A percentile compares a stretch with the other conserved stretches of the same genome.
Evolutionary conservation across 92 coral and sea anemone species (phyloP).

Genomic region (Zoanthus solanderi): DNA sequence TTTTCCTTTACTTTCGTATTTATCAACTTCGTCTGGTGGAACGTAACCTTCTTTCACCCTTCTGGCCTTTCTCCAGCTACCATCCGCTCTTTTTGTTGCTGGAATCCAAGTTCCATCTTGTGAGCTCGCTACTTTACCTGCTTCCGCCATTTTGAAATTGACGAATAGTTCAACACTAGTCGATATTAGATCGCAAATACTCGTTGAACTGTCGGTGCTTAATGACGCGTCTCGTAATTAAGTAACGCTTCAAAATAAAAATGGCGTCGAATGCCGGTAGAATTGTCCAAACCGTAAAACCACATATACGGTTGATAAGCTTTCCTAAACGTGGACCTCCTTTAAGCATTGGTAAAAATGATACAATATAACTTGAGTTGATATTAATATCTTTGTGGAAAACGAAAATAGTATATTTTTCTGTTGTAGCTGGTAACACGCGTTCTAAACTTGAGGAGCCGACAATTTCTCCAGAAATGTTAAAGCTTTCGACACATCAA

Average conservation of each 20-base stretch:
- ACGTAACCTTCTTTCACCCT: conserved; percentile 95
- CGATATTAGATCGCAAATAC: conserved; percentile 12
- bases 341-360: conserved; percentile 67
- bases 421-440: background rate
- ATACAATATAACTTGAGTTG: background rate
- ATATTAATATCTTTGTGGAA: background rate
- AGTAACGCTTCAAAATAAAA: conserved; percentile 47
- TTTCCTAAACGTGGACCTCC: conserved; percentile 84
- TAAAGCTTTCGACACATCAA: conserved; percentile 38
- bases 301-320: conserved; percentile 86
- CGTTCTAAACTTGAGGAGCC: background rate
- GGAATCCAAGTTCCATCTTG: conserved; percentile 90
- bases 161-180: background rate
- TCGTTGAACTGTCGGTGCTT: background rate
- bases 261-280: conserved; percentile 89
- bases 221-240: background rate
- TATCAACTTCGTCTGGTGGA: conserved; percentile 96
- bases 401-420: background rate
- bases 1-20: conserved; percentile 97
- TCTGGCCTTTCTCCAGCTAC: conserved; percentile 98
- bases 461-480: conserved; percentile 36
- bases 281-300: conserved; percentile 73
- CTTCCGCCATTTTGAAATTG: conserved; percentile 89
- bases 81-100: conserved; percentile 93
- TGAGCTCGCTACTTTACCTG: background rate